phyloP scores from a whole-genome alignment of 2,888 invertebrate species.

The Magallana nippona region DNA sequence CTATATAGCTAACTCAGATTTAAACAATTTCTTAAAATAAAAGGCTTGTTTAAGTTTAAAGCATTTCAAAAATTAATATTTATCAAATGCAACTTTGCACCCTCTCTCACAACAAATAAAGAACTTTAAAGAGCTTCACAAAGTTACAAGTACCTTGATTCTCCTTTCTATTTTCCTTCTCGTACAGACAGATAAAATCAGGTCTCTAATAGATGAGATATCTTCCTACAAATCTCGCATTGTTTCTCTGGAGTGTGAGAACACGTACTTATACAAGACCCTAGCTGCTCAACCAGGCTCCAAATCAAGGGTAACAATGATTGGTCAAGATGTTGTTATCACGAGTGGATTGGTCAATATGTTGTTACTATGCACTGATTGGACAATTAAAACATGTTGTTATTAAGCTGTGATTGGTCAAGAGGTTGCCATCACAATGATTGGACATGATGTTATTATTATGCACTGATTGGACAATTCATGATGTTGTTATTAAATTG shows the following conservation, averaged over 20 bases:
- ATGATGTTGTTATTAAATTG: no score
- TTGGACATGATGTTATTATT: no score
- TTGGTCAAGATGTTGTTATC: background rate
- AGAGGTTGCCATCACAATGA: no score
- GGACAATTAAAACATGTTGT: no score
- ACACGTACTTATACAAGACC: conserved; percentile 34
- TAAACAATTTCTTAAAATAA: background rate
- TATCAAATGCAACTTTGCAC: no score
- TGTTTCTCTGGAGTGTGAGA: conserved; percentile 59
- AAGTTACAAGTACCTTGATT: background rate
- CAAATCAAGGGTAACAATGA: conserved; percentile 44
- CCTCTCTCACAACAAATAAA: no score
- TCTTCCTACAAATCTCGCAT: conserved; percentile 50
- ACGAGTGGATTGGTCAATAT: background rate
- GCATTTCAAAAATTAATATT: no score
- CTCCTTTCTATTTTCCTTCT: background rate
- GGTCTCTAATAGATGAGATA: conserved; percentile 63
- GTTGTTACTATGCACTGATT: background rate
- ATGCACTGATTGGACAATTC: no score
- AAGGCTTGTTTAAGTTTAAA: background rate
- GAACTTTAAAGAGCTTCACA: no score
- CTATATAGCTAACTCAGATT: background rate
- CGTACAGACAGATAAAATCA: conserved; percentile 56
- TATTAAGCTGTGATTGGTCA: no score
- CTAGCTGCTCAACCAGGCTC: conserved; percentile 34